Evolutionary conservation across 2,888 invertebrate genomes (phyloP), one percentile per base, ranked within the genome.

Genomic region (Theristus sp.): DNA sequence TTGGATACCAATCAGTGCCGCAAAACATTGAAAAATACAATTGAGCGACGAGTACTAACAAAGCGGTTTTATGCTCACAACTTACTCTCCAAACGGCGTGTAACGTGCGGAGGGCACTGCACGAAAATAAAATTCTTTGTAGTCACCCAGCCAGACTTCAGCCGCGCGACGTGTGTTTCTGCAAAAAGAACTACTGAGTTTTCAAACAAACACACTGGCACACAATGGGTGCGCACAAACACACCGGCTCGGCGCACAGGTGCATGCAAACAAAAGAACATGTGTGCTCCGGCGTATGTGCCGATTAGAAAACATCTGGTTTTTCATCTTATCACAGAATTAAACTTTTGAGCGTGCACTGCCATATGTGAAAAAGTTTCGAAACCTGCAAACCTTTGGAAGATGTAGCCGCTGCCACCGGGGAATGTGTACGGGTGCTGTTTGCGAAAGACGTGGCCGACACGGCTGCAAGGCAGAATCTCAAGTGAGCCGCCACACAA

Each of bases 81-180:
- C 69, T 73, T 67, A 79, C 76, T 77, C 76, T 70, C 79, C 79
- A 69, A 70, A 75, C 27, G 73, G 67, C 1, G 79, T 75, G 67
- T 73, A 73, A 67, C 73, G 71, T 24, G 79, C 77, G 2, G 78
- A 76, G 10, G 79, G 79, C 66, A 96, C 94, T 1, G 91, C 85
- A 61, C 85, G 82, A 73, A 93, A 93, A 76, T 96, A 98, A 73
- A 87, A 87, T 70, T 89, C 84, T 76, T 96, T 96, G 78, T 89
- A 98, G 64, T 91, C 89, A 73, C 94, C 96, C 93, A 98, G 93
- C 96, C 96, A 98, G 20, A 98, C 96, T 77, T 96, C 96, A 0
- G 96, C 96, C 0, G 94, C 94, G 65, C 98, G 80, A 61, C 94
- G 81, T 1, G 94, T 96, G 77, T 98, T 98, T 63, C 79, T 77